Evolutionary conservation across 2,797 vertebrate species (phyloP).

Genomic region (Ceryle rudis): DNA sequence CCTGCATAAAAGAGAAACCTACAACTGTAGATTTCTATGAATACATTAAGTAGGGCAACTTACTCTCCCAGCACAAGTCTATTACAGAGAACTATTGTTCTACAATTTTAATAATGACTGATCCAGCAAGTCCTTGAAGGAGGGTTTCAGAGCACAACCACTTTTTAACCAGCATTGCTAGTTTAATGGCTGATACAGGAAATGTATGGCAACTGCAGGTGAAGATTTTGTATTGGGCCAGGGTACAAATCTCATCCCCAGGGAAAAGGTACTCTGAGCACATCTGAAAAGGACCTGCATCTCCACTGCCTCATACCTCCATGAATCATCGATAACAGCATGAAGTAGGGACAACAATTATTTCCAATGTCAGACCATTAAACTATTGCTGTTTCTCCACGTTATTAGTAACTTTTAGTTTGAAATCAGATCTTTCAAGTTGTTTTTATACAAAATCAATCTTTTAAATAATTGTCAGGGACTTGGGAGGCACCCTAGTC

Average conservation of each 20-base stretch:
- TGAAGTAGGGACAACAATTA: neutral
- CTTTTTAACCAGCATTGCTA: neutral
- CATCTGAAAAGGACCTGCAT: neutral
- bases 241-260: neutral
- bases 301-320: neutral
- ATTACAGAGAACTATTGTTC: constrained; percentile 42
- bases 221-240: neutral
- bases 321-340: neutral
- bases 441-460: neutral
- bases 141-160: neutral
- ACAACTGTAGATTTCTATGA: constrained; percentile 82
- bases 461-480: neutral
- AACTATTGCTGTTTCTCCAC: neutral
- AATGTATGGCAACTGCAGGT: neutral
- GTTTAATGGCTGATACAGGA: neutral
- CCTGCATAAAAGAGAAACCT: constrained; percentile 84
- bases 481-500: neutral
- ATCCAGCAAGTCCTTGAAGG: constrained; percentile 30
- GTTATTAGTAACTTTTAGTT: neutral
- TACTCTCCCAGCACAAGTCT: constrained; percentile 51
- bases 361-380: neutral
- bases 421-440: neutral
- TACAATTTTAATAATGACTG: constrained; percentile 39
- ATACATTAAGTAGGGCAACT: constrained; percentile 79
- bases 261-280: neutral